These are phyloP conservation scores for Cordilura impudica DNA, from an alignment of 2,888 invertebrate species.

Conservation along the genomic window DNA sequence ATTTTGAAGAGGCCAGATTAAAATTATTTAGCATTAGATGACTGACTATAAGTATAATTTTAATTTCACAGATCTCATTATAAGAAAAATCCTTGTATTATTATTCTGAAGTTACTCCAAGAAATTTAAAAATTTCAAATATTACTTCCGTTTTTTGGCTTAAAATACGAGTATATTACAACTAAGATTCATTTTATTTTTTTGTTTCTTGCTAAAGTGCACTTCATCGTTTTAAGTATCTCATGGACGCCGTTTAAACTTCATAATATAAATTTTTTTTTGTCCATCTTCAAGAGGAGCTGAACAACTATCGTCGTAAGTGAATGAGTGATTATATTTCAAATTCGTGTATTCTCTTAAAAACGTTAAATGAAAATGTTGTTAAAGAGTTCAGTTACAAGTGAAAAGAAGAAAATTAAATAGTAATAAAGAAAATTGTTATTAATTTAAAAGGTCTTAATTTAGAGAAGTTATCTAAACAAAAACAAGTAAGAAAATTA, in stretches of 20 bases:
- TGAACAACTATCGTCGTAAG: constrained; percentile 36
- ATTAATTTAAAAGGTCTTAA: no score
- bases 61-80: no score
- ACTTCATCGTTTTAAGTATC: constrained; percentile 45
- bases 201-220: constrained; percentile 14
- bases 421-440: no score
- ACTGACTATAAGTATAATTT: no score
- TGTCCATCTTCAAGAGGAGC: constrained; percentile 33
- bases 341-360: constrained; percentile 34
- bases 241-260: constrained; percentile 52
- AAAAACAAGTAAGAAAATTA: no score
- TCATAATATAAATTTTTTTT: constrained; percentile 41
- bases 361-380: constrained; percentile 14
- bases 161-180: neutral
- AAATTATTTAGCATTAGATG: no score
- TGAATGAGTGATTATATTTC: constrained; percentile 48
- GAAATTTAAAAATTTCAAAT: neutral
- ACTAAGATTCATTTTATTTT: constrained; percentile 30
- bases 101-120: neutral
- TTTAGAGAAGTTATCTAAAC: no score
- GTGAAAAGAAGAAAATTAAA: neutral
- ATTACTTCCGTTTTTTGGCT: neutral
- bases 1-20: no score
- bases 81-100: no score
- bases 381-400: constrained; percentile 2